Percentiles rank a stretch among this genome's conserved stretches.
Conservation (phyloP, 2,888 invertebrate genomes). For the Meloe dianella region DNA sequence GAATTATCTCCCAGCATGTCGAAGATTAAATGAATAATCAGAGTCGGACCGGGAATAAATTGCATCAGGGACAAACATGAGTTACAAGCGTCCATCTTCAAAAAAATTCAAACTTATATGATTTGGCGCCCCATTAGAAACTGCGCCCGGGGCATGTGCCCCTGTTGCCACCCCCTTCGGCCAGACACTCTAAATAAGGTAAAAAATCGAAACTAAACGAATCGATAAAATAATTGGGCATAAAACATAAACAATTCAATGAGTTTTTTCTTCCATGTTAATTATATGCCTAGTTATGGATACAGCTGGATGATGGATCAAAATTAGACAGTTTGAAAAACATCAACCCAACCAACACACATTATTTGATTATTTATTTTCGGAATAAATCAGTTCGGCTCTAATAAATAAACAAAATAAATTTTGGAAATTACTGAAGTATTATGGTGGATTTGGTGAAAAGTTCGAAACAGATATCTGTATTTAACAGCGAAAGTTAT, state of each 20-base stretch:
- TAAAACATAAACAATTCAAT: neutral
- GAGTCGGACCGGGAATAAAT: too few species aligned
- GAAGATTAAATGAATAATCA: neutral
- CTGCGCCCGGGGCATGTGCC: too few species aligned
- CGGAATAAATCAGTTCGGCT: neutral
- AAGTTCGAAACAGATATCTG: neutral
- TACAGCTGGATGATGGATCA: conserved; percentile 8
- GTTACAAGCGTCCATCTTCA: too few species aligned
- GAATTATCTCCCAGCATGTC: neutral
- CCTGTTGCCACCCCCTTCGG: too few species aligned
- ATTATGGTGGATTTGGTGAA: conserved; percentile 1
- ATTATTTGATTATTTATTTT: neutral
- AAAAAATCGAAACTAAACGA: too few species aligned
- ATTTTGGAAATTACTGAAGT: neutral
- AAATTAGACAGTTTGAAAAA: neutral
- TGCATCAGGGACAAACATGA: too few species aligned
- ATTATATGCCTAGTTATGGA: neutral
- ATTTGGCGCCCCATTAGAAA: too few species aligned
- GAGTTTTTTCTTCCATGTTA: neutral
- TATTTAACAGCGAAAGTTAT: neutral
- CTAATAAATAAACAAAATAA: neutral
- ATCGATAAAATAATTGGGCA: too few species aligned
- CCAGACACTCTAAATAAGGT: too few species aligned
- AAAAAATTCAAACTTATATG: too few species aligned
- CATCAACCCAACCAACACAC: neutral